These are phyloP conservation scores for Cheilosia grossa DNA, from an alignment of 2,888 invertebrate genomes.

Conservation along the genomic window DNA sequence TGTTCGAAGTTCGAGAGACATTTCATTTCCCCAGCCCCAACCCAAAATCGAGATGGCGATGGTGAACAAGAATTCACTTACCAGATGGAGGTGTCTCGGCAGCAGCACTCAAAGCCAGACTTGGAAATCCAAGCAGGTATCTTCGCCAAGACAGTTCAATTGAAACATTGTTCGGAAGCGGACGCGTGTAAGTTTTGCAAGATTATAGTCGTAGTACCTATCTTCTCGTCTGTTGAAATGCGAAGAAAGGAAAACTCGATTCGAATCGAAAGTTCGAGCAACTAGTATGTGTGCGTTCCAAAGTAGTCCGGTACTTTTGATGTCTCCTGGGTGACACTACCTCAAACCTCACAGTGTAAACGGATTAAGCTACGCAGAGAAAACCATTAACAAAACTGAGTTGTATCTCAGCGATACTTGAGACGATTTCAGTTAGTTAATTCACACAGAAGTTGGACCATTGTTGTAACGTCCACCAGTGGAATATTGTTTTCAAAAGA, in stretches of 20 bases:
- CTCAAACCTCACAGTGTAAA: slow-evolving; percentile 12
- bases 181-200: slow-evolving; percentile 42
- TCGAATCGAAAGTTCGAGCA: slow-evolving; percentile 66
- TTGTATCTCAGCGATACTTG: slow-evolving; percentile 29
- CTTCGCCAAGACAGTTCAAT: slow-evolving; percentile 65
- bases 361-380: slow-evolving; percentile 52
- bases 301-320: slow-evolving; percentile 59
- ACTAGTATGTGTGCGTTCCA: slow-evolving; percentile 15
- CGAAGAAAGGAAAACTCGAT: slow-evolving; percentile 71
- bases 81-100: slow-evolving; percentile 33
- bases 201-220: background rate
- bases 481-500: background rate
- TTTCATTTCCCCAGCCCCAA: slow-evolving; percentile 64
- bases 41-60: background rate
- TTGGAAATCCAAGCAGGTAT: slow-evolving; percentile 51
- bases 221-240: slow-evolving; percentile 57
- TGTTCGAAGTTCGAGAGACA: slow-evolving; percentile 44
- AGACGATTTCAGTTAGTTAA: slow-evolving; percentile 23
- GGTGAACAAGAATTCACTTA: slow-evolving; percentile 45
- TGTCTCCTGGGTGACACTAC: slow-evolving; percentile 36
- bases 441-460: too few species aligned
- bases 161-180: slow-evolving; percentile 65
- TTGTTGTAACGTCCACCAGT: slow-evolving; percentile 3
- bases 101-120: slow-evolving; percentile 44
- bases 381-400: slow-evolving; percentile 47